phyloP scores from a whole-genome alignment of 2,113 vertebrate species.

The Abramis brama region DNA sequence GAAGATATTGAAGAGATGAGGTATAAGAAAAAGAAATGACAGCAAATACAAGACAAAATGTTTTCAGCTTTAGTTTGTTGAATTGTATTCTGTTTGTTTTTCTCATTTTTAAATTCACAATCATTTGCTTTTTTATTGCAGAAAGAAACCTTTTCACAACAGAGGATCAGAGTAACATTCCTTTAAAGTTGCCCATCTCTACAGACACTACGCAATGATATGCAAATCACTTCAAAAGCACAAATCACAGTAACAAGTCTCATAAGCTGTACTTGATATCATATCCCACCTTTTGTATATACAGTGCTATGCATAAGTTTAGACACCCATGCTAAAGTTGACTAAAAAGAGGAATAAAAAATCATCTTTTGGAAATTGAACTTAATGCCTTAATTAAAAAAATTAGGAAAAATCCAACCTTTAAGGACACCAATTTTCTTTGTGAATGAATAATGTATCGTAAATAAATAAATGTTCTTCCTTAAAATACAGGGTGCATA shows the following conservation, averaged over 20 bases:
- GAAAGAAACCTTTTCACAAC: constrained; percentile 27
- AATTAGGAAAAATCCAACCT: too few relatives aligned
- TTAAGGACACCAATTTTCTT: too few relatives aligned
- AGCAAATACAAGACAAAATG: neutral
- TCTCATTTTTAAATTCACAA: neutral
- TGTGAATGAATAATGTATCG: too few relatives aligned
- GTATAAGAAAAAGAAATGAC: constrained; percentile 57
- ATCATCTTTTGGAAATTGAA: too few relatives aligned
- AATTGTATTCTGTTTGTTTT: neutral
- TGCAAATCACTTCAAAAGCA: neutral
- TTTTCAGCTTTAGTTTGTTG: neutral
- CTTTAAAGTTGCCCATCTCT: constrained; percentile 19
- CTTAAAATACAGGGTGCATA: too few relatives aligned
- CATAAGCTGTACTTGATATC: neutral
- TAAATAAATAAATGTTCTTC: too few relatives aligned
- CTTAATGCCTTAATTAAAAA: too few relatives aligned
- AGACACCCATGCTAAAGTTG: too few relatives aligned
- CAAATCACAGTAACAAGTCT: neutral
- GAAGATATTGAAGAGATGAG: constrained; percentile 80
- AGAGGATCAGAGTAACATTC: constrained; percentile 1
- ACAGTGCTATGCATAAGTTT: too few relatives aligned
- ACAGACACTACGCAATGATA: neutral
- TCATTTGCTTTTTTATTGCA: constrained; percentile 15
- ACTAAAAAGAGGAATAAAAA: too few relatives aligned
- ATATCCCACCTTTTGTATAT: neutral